Evolutionary conservation across 2,113 vertebrate genomes (phyloP).

Genomic region (Chionodraco myersi): DNA sequence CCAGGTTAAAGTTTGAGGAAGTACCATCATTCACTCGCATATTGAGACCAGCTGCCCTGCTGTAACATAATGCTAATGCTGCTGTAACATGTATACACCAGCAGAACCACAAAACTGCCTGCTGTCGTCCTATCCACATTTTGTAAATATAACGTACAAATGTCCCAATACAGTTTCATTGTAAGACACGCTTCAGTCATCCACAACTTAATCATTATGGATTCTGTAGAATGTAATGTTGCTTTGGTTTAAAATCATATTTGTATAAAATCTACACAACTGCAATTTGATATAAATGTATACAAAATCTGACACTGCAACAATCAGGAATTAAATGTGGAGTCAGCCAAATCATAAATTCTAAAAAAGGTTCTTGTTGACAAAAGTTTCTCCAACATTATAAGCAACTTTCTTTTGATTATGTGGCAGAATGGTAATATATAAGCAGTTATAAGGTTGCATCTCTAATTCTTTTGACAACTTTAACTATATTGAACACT

Average conservation of each 20-base stretch:
- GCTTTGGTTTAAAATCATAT: not conserved
- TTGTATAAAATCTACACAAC: not conserved
- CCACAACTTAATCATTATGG: not conserved
- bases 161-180: not conserved
- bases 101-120: not conserved
- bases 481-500: not conserved
- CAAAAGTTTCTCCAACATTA: not conserved
- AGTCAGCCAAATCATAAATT: conserved; percentile 10
- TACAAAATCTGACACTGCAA: not conserved
- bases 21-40: conserved; percentile 23
- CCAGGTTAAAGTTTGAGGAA: not conserved
- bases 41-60: conserved; percentile 44
- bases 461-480: not conserved
- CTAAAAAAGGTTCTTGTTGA: not conserved
- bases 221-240: not conserved
- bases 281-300: not conserved
- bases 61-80: not conserved
- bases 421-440: too few relatives aligned
- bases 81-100: conserved; percentile 3
- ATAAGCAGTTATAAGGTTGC: too few relatives aligned
- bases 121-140: not conserved
- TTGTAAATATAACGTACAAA: not conserved
- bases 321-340: not conserved
- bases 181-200: not conserved
- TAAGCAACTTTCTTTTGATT: not conserved